Evolutionary conservation across 2,113 vertebrate genomes (phyloP).

Genomic region (Podarcis raffonei): DNA sequence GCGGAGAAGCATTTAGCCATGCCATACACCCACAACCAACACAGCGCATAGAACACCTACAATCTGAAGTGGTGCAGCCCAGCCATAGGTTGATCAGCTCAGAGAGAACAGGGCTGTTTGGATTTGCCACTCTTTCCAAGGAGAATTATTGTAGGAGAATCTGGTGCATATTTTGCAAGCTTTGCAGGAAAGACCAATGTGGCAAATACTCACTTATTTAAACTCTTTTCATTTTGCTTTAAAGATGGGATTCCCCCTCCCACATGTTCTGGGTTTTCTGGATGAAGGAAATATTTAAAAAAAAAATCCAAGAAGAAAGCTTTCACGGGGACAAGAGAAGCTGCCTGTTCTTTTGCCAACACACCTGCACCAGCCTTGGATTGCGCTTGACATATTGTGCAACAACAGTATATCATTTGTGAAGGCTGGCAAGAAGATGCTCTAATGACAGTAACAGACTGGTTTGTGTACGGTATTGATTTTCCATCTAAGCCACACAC

Average conservation of each 20-base stretch:
- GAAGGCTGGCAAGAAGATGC: slow-evolving; percentile 53
- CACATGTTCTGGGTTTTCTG: background rate
- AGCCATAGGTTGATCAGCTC: background rate
- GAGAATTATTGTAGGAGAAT: background rate
- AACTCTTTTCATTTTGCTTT: background rate
- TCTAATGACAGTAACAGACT: slow-evolving; percentile 69
- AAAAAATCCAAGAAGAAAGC: background rate
- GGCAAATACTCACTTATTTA: background rate
- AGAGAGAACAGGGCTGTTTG: background rate
- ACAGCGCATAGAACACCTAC: background rate
- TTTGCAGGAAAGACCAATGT: background rate
- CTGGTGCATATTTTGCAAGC: background rate
- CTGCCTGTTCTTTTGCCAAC: slow-evolving; percentile 61
- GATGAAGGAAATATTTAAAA: too few relatives aligned
- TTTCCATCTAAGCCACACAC: slow-evolving; percentile 38
- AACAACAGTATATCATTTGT: slow-evolving; percentile 70
- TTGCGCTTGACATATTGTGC: slow-evolving; percentile 60
- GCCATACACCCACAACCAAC: background rate
- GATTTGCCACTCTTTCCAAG: background rate
- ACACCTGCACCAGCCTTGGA: slow-evolving; percentile 68
- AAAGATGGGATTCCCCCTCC: background rate
- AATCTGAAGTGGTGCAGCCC: background rate
- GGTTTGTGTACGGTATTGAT: slow-evolving; percentile 52
- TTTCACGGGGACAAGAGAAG: slow-evolving; percentile 22
- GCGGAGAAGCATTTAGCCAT: background rate